A percentile compares a stretch with the other conserved stretches of the same genome.
These are phyloP conservation scores for Drosophila repleta DNA, from an alignment of 1,140 invertebrate species.

Conservation along the genomic window DNA sequence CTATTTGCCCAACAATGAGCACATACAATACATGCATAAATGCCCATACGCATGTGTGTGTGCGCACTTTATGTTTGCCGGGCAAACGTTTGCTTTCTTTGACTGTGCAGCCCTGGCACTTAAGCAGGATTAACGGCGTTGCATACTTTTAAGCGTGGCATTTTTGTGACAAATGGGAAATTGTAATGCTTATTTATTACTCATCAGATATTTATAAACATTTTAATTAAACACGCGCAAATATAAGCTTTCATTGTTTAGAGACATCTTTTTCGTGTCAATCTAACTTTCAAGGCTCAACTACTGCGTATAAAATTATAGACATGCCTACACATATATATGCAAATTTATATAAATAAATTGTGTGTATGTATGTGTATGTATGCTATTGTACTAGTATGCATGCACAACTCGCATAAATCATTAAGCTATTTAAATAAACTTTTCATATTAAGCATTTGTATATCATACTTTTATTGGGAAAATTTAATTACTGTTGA, in stretches of 20 bases:
- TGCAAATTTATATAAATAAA: not conserved
- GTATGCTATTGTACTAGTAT: not conserved
- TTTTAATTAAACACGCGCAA: not conserved
- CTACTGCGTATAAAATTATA: not conserved
- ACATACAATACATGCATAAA: not conserved
- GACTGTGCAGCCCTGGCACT: conserved; percentile 8
- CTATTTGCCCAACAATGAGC: not conserved
- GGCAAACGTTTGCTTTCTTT: conserved; percentile 1
- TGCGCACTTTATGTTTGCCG: conserved; percentile 12
- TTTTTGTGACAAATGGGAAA: conserved; percentile 3
- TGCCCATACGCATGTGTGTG: no score
- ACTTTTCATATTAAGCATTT: not conserved
- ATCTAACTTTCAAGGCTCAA: no score
- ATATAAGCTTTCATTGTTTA: no score
- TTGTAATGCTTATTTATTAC: not conserved
- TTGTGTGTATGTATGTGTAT: not conserved
- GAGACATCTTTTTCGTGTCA: no score
- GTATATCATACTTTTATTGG: not conserved
- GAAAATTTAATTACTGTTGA: conserved; percentile 8
- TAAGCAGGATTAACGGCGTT: not conserved
- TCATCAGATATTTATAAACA: no score
- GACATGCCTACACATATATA: conserved; percentile 3
- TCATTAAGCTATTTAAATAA: not conserved
- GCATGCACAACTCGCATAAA: not conserved
- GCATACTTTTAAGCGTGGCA: conserved; percentile 32